Evolutionary conservation across 2,113 vertebrate genomes (phyloP), one percentile per base, ranked within the genome.

Genomic region (Engraulis encrasicolus): DNA sequence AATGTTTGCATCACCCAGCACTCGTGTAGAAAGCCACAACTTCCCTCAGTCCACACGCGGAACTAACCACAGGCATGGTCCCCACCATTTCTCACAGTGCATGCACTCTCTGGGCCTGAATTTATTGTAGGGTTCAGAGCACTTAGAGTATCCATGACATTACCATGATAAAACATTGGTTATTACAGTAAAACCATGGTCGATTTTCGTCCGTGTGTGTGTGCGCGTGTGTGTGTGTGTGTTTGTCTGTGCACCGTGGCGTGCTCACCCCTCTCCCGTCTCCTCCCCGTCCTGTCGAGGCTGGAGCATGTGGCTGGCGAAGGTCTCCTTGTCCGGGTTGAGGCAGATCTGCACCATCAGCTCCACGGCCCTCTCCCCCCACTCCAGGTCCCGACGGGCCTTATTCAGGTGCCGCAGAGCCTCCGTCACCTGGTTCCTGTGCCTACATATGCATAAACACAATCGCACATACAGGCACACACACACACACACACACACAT

Each of bases 311-410:
- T 95, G 90, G 80, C 93, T 93, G 0, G 93, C 94, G 61, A 95
- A 20, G 2, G 93, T 87, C 81, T 95, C 91, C 0, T 91, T 92
- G 87, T 96, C 94, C 2, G 93, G 94, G 87, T 95, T 94, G 20
- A 95, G 92, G 58, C 90, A 94, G 86, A 96, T 93, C 31, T 93
- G 92, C 79, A 95, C 89, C 91, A 94, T 94, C 83, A 79, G 83
- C n/a, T 82, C 91, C 50, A 90, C 78, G 71, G 91, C 92, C 6
- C 71, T 90, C 78, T 90, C 91, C 31, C 90, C 92, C 92, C 93
- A 95, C 0, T 89, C 87, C 18, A 84, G 85, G 84, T 93, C 92
- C 77, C 92, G 94, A 38, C 93, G 90, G 0, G 91, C 91, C 87
- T 93, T 92, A 79, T 91, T 94, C 36, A 95, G 92, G 81, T 91